Evolutionary conservation across 2,888 invertebrate genomes (phyloP), one percentile per base, ranked within the genome.

Genomic region (Aproaerema taeniolella): DNA sequence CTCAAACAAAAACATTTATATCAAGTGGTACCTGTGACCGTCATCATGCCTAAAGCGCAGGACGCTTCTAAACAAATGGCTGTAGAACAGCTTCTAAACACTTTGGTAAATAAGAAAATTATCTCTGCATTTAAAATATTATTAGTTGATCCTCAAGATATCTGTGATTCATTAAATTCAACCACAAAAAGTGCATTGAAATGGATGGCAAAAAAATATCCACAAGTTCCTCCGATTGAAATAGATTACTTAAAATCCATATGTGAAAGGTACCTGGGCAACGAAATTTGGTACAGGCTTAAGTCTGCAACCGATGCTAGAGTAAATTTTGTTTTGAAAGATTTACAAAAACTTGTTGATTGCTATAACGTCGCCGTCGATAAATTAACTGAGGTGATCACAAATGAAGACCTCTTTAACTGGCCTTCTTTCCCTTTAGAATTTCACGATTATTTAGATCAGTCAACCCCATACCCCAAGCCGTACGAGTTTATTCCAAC

Each of bases 281-380:
- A 88, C 41, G 91, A 91, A 68, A 79, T 92, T 47, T 92, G 91
- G 89, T 85, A 82, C 41, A 82, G 86, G 49, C 73, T 91, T 26
- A 75, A 71, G 54, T 55, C 63, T 30, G 69, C 78, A 43, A 62
- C 61, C 31, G 70, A 81, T 46, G 60, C 64, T 11, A 67, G 83
- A 31, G 81, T 89, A 49, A 63, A 67, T 45, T 48, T 52, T 2
- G 78, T 90, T 32, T 57, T 90, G 24, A 85, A 81, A 49, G 86
- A 89, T 56, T 88, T 92, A 37, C 66, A 85, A 54, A 83, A 89
- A 55, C 79, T 92, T 4, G 88, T 92, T 9, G 70, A 77, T 37
- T 73, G 93, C 33, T 92, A 92, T 58, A 94, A 94, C 60, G 87
- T 88, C 50, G 91, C 91, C 14, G 86, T 94, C 13, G 83, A 88